Evolutionary conservation across 2,113 vertebrate species (phyloP).

Genomic region (Alaudala cheleensis): DNA sequence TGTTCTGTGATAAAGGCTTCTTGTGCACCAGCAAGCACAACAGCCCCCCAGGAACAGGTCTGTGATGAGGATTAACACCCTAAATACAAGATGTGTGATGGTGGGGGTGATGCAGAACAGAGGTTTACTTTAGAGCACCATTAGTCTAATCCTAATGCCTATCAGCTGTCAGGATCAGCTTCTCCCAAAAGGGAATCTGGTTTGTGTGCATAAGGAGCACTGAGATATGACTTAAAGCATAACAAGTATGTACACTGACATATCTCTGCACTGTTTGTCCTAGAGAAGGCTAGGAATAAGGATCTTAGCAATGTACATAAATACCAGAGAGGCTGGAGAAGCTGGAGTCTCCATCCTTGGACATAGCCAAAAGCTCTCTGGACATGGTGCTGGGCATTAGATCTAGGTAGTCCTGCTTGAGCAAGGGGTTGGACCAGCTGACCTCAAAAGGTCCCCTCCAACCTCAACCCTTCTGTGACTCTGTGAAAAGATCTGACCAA

Average conservation of each 20-base stretch:
- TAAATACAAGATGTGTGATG: neutral
- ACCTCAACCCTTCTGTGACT: neutral
- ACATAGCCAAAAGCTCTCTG: neutral
- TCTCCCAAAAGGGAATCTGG: neutral
- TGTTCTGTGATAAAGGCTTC: neutral
- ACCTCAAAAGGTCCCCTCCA: constrained; percentile 7
- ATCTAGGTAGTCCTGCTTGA: neutral
- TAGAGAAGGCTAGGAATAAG: neutral
- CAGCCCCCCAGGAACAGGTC: neutral
- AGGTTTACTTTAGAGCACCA: neutral
- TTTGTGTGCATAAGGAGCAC: neutral
- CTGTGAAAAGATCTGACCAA: constrained; percentile 37
- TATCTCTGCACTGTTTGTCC: neutral
- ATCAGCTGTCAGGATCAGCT: neutral
- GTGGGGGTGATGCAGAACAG: neutral
- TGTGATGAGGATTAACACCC: neutral
- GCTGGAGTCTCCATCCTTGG: neutral
- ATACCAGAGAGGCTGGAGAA: neutral
- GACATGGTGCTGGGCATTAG: neutral
- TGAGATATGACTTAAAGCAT: neutral
- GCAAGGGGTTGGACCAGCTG: neutral
- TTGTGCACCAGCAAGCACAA: neutral
- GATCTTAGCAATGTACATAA: neutral
- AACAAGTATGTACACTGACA: neutral
- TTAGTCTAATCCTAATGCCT: neutral